A percentile compares a stretch with the other conserved stretches of the same genome.
phyloP scores from a whole-genome alignment of 2,797 vertebrate species.

The Silurus lanzhouensis region DNA sequence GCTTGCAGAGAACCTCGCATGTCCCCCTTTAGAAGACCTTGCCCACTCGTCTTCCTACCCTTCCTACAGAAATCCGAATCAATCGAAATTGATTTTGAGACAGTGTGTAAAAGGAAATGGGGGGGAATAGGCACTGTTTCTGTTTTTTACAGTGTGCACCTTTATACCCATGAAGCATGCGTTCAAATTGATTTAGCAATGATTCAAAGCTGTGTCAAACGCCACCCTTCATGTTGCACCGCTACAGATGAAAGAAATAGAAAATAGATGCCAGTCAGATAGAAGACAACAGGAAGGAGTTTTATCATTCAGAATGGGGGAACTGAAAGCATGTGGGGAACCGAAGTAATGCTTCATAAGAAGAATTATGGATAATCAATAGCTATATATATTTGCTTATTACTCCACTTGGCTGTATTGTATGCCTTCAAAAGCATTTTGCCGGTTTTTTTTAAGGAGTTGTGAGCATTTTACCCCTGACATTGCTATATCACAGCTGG shows the following conservation, averaged over 20 bases:
- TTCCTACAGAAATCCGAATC: constrained; percentile 44
- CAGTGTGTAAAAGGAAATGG: constrained; percentile 56
- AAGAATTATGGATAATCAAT: constrained; percentile 28
- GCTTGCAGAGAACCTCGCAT: constrained; percentile 35
- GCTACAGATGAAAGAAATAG: constrained; percentile 26
- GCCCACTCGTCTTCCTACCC: constrained; percentile 22
- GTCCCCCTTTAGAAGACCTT: constrained; percentile 19
- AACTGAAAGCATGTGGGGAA: neutral
- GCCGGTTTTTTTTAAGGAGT: constrained; percentile 35
- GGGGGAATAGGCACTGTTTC: constrained; percentile 46
- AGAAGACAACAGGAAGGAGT: constrained; percentile 18
- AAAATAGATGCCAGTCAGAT: constrained; percentile 19
- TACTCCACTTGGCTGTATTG: constrained; percentile 22
- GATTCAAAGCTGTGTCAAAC: constrained; percentile 47
- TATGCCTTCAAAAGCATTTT: constrained; percentile 28
- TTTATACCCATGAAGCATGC: constrained; percentile 27
- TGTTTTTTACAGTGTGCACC: constrained; percentile 29
- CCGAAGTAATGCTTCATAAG: constrained; percentile 34
- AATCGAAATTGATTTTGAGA: constrained; percentile 56
- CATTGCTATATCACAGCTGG: neutral
- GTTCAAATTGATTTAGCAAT: constrained; percentile 50
- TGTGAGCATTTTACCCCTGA: constrained; percentile 7
- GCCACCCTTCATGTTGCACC: constrained; percentile 25
- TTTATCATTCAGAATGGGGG: constrained; percentile 33
- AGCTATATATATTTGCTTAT: constrained; percentile 27